Conservation (phyloP, 2,113 vertebrate species). For the Petromus typicus region DNA sequence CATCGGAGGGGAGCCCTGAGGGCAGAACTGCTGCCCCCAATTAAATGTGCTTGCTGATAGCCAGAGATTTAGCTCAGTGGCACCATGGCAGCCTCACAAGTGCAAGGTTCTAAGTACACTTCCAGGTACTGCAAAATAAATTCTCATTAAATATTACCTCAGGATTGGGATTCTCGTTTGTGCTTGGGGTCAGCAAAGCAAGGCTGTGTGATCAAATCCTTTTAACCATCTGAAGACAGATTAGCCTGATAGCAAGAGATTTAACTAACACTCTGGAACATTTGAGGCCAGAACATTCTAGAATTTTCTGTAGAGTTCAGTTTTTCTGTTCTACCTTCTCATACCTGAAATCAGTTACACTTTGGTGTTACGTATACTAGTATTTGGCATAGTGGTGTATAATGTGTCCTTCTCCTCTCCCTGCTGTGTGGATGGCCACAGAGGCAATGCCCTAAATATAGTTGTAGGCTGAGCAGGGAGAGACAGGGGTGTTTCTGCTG, state of each 20-base stretch:
- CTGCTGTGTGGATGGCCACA: background rate
- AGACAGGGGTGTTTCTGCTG: fast-evolving
- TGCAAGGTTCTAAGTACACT: too few relatives aligned
- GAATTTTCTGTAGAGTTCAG: background rate
- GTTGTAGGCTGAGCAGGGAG: background rate
- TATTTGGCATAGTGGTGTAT: background rate
- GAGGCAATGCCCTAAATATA: background rate
- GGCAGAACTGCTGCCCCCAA: background rate
- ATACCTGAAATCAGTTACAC: background rate
- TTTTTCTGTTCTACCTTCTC: background rate
- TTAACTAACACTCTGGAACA: background rate
- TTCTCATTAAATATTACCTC: background rate
- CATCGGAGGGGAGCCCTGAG: background rate
- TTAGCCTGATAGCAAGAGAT: background rate
- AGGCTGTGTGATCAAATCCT: background rate
- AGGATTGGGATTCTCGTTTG: background rate
- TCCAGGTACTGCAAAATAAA: background rate
- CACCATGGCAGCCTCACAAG: too few relatives aligned
- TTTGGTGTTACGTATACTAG: background rate
- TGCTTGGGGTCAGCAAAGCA: background rate
- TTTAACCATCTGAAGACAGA: background rate
- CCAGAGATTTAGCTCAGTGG: too few relatives aligned
- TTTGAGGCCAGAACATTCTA: background rate
- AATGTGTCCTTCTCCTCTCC: background rate
- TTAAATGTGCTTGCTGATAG: background rate